phyloP scores from a whole-genome alignment of 2,797 vertebrate genomes.

The Ambastaia sidthimunki region DNA sequence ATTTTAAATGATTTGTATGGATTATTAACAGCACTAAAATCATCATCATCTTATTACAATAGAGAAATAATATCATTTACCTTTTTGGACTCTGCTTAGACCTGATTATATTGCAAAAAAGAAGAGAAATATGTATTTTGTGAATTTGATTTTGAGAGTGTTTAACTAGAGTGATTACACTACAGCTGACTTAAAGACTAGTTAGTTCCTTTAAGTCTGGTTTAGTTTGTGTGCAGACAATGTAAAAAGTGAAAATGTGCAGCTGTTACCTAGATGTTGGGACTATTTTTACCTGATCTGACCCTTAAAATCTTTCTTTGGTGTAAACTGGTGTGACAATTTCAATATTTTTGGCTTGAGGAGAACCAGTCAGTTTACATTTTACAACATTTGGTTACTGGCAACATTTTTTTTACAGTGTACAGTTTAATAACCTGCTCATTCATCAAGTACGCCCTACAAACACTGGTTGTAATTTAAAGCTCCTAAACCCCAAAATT shows the following conservation, averaged over 20 bases:
- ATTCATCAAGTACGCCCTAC: neutral
- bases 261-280: neutral
- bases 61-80: neutral
- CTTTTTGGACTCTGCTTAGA: neutral
- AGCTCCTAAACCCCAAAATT: neutral
- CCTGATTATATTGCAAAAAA: neutral
- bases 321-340: too few species aligned
- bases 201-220: neutral
- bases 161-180: too few species aligned
- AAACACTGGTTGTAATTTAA: neutral
- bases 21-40: neutral
- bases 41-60: neutral
- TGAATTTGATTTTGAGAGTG: too few species aligned
- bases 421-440: neutral
- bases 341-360: too few species aligned
- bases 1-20: neutral
- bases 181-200: neutral
- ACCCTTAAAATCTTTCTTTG: too few species aligned
- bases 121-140: neutral
- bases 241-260: neutral
- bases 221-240: neutral
- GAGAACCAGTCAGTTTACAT: neutral
- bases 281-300: too few species aligned
- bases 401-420: neutral
- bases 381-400: neutral